Evolutionary conservation across 2,888 invertebrate species (phyloP).

Genomic region (Halictus ligatus): DNA sequence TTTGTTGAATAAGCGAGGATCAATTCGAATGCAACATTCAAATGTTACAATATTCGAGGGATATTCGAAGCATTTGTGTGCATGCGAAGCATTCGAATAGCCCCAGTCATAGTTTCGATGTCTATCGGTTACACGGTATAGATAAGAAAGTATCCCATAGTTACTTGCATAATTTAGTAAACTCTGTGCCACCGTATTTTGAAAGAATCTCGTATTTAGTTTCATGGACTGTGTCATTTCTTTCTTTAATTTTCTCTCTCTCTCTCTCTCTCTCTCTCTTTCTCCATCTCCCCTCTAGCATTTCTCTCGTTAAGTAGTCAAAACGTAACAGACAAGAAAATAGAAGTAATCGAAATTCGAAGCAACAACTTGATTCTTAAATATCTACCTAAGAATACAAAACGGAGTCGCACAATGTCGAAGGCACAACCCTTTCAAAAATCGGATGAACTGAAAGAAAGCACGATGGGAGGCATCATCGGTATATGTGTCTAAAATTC

Average conservation of each 20-base stretch:
- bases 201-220: constrained; percentile 10
- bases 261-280: background rate
- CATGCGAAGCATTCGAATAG: background rate
- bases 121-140: constrained; percentile 16
- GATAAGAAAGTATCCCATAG: constrained; percentile 28
- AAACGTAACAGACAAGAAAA: constrained; percentile 60
- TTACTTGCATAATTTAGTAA: background rate
- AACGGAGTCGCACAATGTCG: constrained; percentile 70
- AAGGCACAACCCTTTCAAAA: constrained; percentile 73
- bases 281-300: background rate
- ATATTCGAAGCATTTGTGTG: constrained; percentile 5
- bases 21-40: background rate
- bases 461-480: constrained; percentile 71
- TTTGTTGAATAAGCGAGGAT: background rate
- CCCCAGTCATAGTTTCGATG: constrained; percentile 4
- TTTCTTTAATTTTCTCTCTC: background rate
- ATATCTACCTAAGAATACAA: constrained; percentile 67
- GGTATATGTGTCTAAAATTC: constrained; percentile 59
- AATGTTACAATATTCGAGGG: constrained; percentile 1
- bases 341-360: constrained; percentile 64
- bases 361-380: constrained; percentile 68
- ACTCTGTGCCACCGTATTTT: constrained; percentile 13
- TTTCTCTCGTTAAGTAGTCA: constrained; percentile 27
- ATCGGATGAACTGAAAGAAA: constrained; percentile 71
- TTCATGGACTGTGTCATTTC: constrained; percentile 15